phyloP scores from a whole-genome alignment of 2,113 vertebrate genomes.

The Pipra filicauda region DNA sequence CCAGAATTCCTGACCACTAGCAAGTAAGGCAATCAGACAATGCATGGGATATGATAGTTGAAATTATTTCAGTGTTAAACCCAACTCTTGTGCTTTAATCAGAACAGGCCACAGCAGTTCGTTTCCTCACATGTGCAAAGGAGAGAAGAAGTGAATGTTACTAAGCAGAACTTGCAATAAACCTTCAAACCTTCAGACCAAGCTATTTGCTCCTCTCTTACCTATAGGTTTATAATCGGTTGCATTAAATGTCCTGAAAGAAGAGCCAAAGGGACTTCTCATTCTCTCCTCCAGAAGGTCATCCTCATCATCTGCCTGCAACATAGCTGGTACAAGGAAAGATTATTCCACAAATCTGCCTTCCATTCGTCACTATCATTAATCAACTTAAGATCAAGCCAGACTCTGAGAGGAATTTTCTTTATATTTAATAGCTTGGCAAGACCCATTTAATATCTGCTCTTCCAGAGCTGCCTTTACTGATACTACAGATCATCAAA shows the following conservation, averaged over 20 bases:
- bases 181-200: background rate
- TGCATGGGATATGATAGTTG: background rate
- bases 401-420: background rate
- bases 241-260: slow-evolving; percentile 97
- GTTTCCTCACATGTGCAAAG: background rate
- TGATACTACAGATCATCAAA: background rate
- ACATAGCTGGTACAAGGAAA: slow-evolving; percentile 83
- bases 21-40: background rate
- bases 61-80: background rate
- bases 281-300: slow-evolving; percentile 97
- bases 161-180: background rate
- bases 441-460: background rate
- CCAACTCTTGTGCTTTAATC: background rate
- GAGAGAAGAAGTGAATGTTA: background rate
- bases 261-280: slow-evolving; percentile 98
- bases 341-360: background rate
- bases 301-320: slow-evolving; percentile 97
- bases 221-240: slow-evolving; percentile 99
- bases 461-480: background rate
- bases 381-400: background rate
- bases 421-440: background rate
- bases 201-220: slow-evolving; percentile 52
- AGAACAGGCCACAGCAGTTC: background rate
- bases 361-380: background rate
- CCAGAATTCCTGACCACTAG: background rate